phyloP scores from a whole-genome alignment of 2,113 vertebrate genomes.

The Poicephalus gulielmi region DNA sequence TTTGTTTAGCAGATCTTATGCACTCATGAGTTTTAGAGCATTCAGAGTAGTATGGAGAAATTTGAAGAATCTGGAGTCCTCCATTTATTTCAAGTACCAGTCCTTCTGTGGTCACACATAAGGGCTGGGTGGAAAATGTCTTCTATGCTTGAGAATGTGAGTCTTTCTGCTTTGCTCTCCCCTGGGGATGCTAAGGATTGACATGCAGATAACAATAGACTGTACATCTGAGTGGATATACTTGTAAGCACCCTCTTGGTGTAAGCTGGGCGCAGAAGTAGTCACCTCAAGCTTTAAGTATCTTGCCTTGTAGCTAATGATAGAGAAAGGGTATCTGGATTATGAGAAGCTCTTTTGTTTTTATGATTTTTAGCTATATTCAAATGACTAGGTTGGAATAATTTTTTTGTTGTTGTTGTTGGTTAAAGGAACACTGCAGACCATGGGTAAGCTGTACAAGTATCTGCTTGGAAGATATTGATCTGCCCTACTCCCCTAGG shows the following conservation, averaged over 20 bases:
- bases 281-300: neutral
- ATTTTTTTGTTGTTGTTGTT: neutral
- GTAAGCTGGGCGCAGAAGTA: neutral
- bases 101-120: neutral
- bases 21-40: neutral
- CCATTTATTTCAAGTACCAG: neutral
- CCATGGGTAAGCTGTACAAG: neutral
- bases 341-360: neutral
- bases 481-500: neutral
- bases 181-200: neutral
- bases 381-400: neutral
- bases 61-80: rapidly evolving
- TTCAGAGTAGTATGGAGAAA: neutral
- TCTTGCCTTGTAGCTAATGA: neutral
- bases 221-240: rapidly evolving
- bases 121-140: neutral
- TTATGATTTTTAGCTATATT: neutral
- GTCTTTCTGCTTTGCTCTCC: neutral
- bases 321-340: neutral
- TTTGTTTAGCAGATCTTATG: neutral
- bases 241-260: neutral
- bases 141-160: neutral
- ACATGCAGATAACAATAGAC: neutral
- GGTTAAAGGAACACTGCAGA: neutral
- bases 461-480: neutral